phyloP scores from a whole-genome alignment of 2,888 invertebrate species.

The Spisula subtruncata region DNA sequence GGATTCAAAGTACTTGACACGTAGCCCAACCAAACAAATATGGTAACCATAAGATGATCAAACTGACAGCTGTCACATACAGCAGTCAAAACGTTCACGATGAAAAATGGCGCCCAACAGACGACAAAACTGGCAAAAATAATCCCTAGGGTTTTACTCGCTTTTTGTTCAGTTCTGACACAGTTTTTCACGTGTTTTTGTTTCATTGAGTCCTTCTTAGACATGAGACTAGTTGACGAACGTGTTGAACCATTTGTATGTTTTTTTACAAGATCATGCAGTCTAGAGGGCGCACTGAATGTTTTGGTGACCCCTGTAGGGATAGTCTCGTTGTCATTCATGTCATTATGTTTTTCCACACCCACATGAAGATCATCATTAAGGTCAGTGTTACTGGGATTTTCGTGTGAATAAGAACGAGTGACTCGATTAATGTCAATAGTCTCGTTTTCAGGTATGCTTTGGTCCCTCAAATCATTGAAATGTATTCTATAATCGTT shows the following conservation, averaged over 20 bases:
- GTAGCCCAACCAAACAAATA: slow-evolving; percentile 87
- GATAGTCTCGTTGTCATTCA: slow-evolving; percentile 57
- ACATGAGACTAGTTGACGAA: slow-evolving; percentile 79
- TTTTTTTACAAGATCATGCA: slow-evolving; percentile 79
- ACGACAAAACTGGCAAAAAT: slow-evolving; percentile 87
- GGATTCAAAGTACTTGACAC: slow-evolving; percentile 87
- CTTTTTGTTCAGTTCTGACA: slow-evolving; percentile 96
- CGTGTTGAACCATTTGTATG: slow-evolving; percentile 73
- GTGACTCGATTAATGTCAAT: neutral
- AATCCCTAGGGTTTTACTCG: slow-evolving; percentile 92
- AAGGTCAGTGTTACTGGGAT: neutral
- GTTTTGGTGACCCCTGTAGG: slow-evolving; percentile 45
- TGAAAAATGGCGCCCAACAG: slow-evolving; percentile 88
- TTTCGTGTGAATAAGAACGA: slow-evolving; percentile 20
- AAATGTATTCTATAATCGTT: slow-evolving; percentile 58
- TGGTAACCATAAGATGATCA: slow-evolving; percentile 87
- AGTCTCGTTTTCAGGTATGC: slow-evolving; percentile 51
- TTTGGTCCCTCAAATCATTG: slow-evolving; percentile 45
- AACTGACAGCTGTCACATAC: slow-evolving; percentile 93
- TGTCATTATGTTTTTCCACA: slow-evolving; percentile 47
- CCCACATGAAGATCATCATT: neutral
- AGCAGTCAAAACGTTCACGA: slow-evolving; percentile 83
- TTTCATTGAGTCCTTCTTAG: slow-evolving; percentile 76
- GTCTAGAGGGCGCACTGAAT: slow-evolving; percentile 63
- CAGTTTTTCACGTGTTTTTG: slow-evolving; percentile 72